Evolutionary conservation across 1,140 invertebrate genomes (phyloP).

Genomic region (Mesaphorura yosii): DNA sequence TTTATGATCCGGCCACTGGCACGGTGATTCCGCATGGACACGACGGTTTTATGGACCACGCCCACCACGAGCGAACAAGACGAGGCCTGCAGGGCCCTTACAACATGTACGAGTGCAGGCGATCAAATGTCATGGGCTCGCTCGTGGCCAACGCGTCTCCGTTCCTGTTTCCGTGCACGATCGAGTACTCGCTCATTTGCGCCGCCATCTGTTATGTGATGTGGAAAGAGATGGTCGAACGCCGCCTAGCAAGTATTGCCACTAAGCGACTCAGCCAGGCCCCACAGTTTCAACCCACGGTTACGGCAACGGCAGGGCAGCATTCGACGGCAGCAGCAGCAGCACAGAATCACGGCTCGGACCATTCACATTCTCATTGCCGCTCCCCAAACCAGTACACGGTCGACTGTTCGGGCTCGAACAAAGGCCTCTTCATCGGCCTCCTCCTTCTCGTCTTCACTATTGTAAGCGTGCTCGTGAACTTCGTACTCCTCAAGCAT

Average conservation of each 20-base stretch:
- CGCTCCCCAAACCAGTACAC: constrained; percentile 60
- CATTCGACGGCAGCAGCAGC: not conserved
- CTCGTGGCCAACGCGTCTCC: constrained; percentile 45
- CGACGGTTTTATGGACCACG: not conserved
- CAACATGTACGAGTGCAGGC: constrained; percentile 74
- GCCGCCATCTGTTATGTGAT: constrained; percentile 48
- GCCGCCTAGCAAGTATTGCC: constrained; percentile 5
- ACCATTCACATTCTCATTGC: constrained; percentile 28
- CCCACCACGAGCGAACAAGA: constrained; percentile 11
- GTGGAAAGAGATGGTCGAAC: constrained; percentile 68
- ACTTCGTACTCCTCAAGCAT: constrained; percentile 69
- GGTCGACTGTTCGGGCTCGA: constrained; percentile 78
- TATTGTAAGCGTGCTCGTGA: constrained; percentile 78
- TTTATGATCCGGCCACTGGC: constrained; percentile 30
- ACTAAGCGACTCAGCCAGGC: not conserved
- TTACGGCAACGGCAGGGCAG: constrained; percentile 3
- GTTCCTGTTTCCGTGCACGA: constrained; percentile 50
- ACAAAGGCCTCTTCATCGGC: constrained; percentile 71
- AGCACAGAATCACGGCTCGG: not conserved
- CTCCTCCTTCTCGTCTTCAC: constrained; percentile 71
- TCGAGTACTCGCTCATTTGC: constrained; percentile 49
- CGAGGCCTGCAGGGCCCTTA: constrained; percentile 59
- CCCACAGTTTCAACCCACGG: not conserved
- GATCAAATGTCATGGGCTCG: constrained; percentile 41
- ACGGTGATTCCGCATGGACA: constrained; percentile 12